Evolutionary conservation across 2,888 invertebrate genomes (phyloP).

Genomic region (Lumbricus terrestris): DNA sequence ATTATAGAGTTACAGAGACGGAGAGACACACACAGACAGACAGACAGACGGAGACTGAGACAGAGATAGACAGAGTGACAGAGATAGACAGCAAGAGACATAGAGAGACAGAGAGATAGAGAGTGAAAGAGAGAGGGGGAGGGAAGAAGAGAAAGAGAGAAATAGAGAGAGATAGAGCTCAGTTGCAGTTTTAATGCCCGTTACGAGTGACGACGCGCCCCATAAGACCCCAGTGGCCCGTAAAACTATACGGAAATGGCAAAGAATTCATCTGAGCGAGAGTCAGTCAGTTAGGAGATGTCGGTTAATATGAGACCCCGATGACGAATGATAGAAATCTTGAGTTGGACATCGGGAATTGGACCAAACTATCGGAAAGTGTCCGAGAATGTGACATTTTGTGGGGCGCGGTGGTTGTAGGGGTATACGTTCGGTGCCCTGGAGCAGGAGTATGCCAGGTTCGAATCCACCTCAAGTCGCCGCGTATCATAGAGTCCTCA

Average conservation of each 20-base stretch:
- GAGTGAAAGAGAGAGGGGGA: not conserved
- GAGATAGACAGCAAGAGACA: not conserved
- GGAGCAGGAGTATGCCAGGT: no score
- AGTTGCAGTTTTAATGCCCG: no score
- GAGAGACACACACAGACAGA: no score
- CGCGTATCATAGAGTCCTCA: no score
- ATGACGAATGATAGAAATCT: not conserved
- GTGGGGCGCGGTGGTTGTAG: no score
- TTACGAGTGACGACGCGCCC: not conserved
- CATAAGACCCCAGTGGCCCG: not conserved
- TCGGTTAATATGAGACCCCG: not conserved
- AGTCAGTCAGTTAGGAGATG: not conserved
- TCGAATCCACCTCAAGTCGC: no score
- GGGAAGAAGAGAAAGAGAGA: not conserved
- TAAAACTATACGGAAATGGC: not conserved
- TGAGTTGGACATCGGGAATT: not conserved
- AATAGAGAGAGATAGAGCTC: not conserved
- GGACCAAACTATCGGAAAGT: not conserved
- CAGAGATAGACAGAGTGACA: no score
- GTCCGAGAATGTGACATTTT: not conserved
- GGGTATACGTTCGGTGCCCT: no score
- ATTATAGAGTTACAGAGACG: no score
- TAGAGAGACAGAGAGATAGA: not conserved
- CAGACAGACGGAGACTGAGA: no score
- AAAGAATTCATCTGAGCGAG: not conserved